Evolutionary conservation across 2,113 vertebrate species (phyloP).

Genomic region (Lontra canadensis): DNA sequence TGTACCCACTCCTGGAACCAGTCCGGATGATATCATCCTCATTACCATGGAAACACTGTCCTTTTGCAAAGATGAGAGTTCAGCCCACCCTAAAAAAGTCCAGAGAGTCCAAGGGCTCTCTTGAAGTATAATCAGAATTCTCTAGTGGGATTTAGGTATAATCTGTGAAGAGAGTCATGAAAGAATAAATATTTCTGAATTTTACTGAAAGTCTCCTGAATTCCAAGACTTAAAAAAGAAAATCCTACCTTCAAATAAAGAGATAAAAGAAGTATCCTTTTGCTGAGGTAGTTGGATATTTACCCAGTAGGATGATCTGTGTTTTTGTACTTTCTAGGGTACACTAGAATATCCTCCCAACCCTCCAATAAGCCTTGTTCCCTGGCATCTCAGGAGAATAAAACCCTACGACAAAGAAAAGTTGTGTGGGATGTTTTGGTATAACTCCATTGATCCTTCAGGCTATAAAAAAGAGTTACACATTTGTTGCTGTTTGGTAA

Average conservation of each 20-base stretch:
- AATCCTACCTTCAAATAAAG: constrained; percentile 23
- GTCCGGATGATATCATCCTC: constrained; percentile 60
- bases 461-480: not conserved
- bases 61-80: constrained; percentile 64
- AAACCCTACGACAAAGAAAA: not conserved
- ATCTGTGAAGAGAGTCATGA: not conserved
- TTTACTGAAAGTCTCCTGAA: constrained; percentile 17
- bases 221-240: constrained; percentile 39
- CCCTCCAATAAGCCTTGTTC: not conserved
- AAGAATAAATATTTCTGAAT: constrained; percentile 49
- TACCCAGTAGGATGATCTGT: not conserved
- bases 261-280: not conserved
- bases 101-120: constrained; percentile 7
- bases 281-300: not conserved
- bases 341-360: not conserved
- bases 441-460: not conserved
- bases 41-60: constrained; percentile 66
- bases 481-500: constrained; percentile 21
- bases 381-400: not conserved
- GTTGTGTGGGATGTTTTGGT: not conserved
- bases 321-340: not conserved
- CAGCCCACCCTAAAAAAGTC: constrained; percentile 40
- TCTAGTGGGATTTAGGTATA: constrained; percentile 15
- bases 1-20: constrained; percentile 48
- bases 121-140: constrained; percentile 42